Evolutionary conservation across 2,888 invertebrate genomes (phyloP).

Genomic region (Hylaea fasciaria): DNA sequence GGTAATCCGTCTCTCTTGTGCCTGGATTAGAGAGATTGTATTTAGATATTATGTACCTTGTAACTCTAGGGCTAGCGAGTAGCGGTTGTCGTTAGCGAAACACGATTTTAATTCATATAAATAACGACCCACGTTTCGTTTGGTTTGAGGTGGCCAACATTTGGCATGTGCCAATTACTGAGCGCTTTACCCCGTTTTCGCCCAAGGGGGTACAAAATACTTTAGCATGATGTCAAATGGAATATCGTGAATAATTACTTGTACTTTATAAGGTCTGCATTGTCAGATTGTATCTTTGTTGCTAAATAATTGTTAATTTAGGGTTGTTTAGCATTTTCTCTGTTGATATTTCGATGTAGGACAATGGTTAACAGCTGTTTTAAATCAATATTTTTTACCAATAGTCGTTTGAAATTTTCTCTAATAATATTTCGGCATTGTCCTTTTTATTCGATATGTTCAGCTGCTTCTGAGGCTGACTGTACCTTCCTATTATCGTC

Average conservation of each 20-base stretch:
- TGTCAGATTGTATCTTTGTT: conserved; percentile 50
- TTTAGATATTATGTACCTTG: too few relatives aligned
- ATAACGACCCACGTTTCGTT: conserved; percentile 39
- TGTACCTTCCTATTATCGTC: too few relatives aligned
- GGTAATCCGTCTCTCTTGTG: too few relatives aligned
- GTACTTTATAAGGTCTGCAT: conserved; percentile 44
- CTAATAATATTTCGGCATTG: too few relatives aligned
- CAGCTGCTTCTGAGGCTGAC: too few relatives aligned
- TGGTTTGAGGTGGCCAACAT: conserved; percentile 25
- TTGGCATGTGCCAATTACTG: conserved; percentile 46
- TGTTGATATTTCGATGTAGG: not conserved
- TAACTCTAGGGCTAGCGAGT: not conserved
- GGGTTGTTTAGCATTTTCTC: not conserved
- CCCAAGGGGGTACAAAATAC: conserved; percentile 44
- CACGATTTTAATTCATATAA: conserved; percentile 23
- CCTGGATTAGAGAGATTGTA: too few relatives aligned
- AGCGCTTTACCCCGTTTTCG: conserved; percentile 45
- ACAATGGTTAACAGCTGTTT: too few relatives aligned
- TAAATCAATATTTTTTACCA: too few relatives aligned
- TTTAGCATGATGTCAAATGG: conserved; percentile 41
- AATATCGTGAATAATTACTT: conserved; percentile 41
- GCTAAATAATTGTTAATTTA: conserved; percentile 15
- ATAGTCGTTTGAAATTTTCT: too few relatives aligned
- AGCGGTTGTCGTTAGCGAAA: not conserved
- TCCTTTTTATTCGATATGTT: too few relatives aligned